Evolutionary conservation across 2,797 vertebrate genomes (phyloP).

Genomic region (Nannoperca australis): DNA sequence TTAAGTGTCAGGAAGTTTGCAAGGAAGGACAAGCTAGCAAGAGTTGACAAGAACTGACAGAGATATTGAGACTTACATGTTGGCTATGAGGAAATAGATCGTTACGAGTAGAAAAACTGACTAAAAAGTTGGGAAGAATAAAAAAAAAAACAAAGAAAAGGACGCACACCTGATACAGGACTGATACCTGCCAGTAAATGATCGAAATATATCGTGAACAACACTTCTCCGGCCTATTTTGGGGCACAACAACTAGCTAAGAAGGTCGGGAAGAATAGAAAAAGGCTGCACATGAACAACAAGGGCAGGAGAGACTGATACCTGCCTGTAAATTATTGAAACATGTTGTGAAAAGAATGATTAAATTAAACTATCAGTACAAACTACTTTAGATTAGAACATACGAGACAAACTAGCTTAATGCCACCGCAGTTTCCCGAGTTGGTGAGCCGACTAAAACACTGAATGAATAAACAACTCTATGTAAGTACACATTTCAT

Average conservation of each 20-base stretch:
- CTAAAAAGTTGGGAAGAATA: neutral
- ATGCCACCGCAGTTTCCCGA: neutral
- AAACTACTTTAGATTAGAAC: neutral
- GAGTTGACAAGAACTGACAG: neutral
- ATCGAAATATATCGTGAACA: neutral
- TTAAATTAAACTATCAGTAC: neutral
- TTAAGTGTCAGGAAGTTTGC: neutral
- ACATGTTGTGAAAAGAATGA: neutral
- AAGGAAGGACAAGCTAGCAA: neutral
- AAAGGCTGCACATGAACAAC: neutral
- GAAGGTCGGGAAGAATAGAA: neutral
- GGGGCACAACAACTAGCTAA: fast-evolving
- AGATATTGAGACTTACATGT: fast-evolving
- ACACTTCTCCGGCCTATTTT: neutral
- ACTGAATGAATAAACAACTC: neutral
- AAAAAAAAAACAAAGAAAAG: neutral
- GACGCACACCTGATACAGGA: neutral
- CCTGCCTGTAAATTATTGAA: fast-evolving
- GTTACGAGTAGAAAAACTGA: no score
- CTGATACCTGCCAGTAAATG: fast-evolving
- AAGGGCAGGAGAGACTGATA: neutral
- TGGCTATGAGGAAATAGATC: neutral
- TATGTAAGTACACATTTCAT: fast-evolving
- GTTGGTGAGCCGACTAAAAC: neutral
- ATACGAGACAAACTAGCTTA: slow-evolving; percentile 3